Base-by-base conservation (phyloP, 1,140 invertebrate species). In the Musca vetustissima region DNA sequence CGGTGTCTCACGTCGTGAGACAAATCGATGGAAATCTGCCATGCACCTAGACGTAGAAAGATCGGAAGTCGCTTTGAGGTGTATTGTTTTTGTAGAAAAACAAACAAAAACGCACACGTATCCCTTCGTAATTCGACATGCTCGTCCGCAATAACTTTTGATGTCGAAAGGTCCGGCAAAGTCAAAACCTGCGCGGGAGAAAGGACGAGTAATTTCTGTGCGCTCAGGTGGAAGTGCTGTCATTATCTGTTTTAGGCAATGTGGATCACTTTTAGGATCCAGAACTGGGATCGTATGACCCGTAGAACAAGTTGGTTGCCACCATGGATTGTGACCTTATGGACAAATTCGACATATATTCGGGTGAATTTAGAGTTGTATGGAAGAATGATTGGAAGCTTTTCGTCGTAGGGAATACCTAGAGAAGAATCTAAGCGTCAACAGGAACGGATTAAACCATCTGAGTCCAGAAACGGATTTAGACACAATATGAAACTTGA, bases 361-460 rank as follows among this genome's bases (percentile, higher is more conserved):
- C n/a, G n/a, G n/a, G n/a, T n/a, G n/a, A 52, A 52, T 52, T 52
- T n/a, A 8, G 15, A 52, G n/a, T 52, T 52, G 49, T 52, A 52
- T 3, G 49, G 49, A 19, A 52, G 17, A 19, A 52, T 19, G n/a
- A 52, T 52, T 1, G 14, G 17, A 52, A 17, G 49, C n/a, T 52
- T 52, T 19, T 52, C 49, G 19, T 19, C 21, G n/a, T 52, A 52
- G 3, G 8, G 28, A 8, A 28, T 28, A 8, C 28, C 3, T 28
- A 21, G 14, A 24, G 22, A 22, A 2, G 14, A 22, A 13, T 25
- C 52, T 22, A 55, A 15, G 14, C 52, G 19, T 8, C 52, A 19
- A 55, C 52, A 55, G 9, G 52, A 55, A 24, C 52, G 52, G 13
- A 55, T 28, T 28, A 55, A 24, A 24, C 22, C 22, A 24, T 55